Percentiles rank a stretch among this genome's conserved stretches.
Conservation (phyloP, 2,113 vertebrate species). For the Cricetomys ansorgei region DNA sequence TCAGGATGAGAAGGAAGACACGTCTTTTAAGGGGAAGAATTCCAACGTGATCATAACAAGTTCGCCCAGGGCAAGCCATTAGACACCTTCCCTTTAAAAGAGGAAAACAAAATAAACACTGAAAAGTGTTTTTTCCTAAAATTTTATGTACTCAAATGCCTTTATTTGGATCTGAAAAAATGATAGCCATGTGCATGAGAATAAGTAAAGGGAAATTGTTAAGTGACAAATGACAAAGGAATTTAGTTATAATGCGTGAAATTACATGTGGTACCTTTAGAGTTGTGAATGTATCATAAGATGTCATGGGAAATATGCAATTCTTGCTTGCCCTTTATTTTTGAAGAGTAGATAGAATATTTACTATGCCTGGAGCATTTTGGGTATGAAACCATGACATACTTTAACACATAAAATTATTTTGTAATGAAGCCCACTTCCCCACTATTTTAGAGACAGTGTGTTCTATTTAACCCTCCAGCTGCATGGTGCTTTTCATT, state of each 20-base stretch:
- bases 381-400: slow-evolving; percentile 28
- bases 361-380: slow-evolving; percentile 26
- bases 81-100: slow-evolving; percentile 45
- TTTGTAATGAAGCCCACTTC: neutral
- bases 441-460: neutral
- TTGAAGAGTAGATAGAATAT: slow-evolving; percentile 49
- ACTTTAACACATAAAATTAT: slow-evolving; percentile 21
- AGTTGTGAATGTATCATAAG: slow-evolving; percentile 38
- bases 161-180: slow-evolving; percentile 62
- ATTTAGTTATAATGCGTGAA: neutral
- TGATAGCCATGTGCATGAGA: slow-evolving; percentile 1
- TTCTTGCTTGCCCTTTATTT: slow-evolving; percentile 65
- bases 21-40: slow-evolving; percentile 64
- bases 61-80: slow-evolving; percentile 20
- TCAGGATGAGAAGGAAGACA: slow-evolving; percentile 71
- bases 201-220: slow-evolving; percentile 38
- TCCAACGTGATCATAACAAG: slow-evolving; percentile 57
- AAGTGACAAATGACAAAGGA: slow-evolving; percentile 28
- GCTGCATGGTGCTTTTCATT: neutral
- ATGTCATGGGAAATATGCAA: slow-evolving; percentile 47
- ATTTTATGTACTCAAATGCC: slow-evolving; percentile 43
- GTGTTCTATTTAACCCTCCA: neutral
- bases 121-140: slow-evolving; percentile 69
- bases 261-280: neutral
- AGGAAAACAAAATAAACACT: slow-evolving; percentile 65